A percentile compares a stretch with the other conserved stretches of the same genome.
Evolutionary conservation across 2,797 vertebrate species (phyloP).

Genomic region (Anisognathus igniventris): DNA sequence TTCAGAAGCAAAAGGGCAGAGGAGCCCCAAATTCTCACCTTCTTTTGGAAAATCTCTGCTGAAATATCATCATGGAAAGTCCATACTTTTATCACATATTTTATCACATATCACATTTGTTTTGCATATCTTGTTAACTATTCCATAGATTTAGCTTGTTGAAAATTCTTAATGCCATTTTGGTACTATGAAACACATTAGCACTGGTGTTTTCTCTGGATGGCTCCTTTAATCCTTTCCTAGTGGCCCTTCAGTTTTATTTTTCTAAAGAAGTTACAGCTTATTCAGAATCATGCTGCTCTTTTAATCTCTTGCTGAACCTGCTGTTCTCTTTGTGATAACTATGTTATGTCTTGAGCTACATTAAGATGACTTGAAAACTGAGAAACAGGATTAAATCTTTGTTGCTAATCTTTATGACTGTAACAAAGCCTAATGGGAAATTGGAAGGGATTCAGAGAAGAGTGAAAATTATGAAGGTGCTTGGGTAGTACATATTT

Average conservation of each 20-base stretch:
- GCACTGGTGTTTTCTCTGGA: background rate
- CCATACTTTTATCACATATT: background rate
- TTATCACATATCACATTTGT: background rate
- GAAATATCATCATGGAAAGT: background rate
- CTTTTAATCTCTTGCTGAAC: background rate
- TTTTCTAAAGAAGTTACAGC: background rate
- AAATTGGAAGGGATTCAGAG: background rate
- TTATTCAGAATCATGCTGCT: background rate
- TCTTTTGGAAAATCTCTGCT: background rate
- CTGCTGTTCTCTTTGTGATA: background rate
- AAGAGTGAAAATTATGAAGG: background rate
- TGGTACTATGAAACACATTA: background rate
- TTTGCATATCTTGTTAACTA: background rate
- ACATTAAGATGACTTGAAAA: slow-evolving; percentile 2
- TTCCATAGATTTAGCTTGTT: background rate
- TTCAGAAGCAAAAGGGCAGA: background rate
- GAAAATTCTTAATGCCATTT: background rate
- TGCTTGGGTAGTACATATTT: background rate
- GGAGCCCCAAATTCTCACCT: background rate
- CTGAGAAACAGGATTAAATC: slow-evolving; percentile 18
- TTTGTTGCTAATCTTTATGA: background rate
- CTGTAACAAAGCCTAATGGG: background rate
- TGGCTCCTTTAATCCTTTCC: background rate
- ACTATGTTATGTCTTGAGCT: background rate
- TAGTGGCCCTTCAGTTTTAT: background rate